phyloP scores from a whole-genome alignment of 2,113 vertebrate genomes.

The Amia ocellicauda region DNA sequence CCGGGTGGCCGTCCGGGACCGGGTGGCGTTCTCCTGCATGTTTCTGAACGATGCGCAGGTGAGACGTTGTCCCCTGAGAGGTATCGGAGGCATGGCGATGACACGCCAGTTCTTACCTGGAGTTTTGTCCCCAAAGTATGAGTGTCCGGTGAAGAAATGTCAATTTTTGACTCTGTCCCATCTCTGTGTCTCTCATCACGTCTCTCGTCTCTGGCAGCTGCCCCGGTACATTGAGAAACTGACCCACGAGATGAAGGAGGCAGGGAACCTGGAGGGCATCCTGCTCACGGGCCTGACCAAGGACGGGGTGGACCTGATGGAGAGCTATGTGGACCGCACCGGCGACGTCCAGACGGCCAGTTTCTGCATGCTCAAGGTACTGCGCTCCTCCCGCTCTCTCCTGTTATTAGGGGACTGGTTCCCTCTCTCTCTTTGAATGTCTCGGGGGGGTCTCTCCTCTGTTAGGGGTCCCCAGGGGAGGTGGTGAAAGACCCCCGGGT shows the following conservation, averaged over 20 bases:
- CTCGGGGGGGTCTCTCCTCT: no score
- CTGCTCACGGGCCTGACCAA: constrained; percentile 91
- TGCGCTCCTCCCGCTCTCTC: no score
- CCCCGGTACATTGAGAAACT: constrained; percentile 94
- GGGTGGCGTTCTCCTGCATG: constrained; percentile 96
- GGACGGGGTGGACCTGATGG: constrained; percentile 97
- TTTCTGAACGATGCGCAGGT: constrained; percentile 93
- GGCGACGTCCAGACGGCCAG: constrained; percentile 97
- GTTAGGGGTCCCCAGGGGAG: constrained; percentile 85
- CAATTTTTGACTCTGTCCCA: no score
- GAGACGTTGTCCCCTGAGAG: constrained; percentile 27
- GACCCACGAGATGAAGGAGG: constrained; percentile 92
- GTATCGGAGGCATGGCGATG: neutral
- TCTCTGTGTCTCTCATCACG: no score
- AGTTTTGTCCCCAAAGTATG: neutral
- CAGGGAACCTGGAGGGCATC: constrained; percentile 94
- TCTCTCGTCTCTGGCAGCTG: constrained; percentile 56
- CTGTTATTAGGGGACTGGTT: no score
- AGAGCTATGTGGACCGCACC: constrained; percentile 92
- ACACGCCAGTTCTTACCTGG: neutral
- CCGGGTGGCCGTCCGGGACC: constrained; percentile 86
- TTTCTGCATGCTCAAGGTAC: constrained; percentile 95
- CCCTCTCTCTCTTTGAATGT: no score
- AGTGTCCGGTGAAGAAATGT: no score
- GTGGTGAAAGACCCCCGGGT: constrained; percentile 93